A percentile compares a stretch with the other conserved stretches of the same genome.
Conservation (phyloP, 2,113 vertebrate species). For the Parus major region DNA sequence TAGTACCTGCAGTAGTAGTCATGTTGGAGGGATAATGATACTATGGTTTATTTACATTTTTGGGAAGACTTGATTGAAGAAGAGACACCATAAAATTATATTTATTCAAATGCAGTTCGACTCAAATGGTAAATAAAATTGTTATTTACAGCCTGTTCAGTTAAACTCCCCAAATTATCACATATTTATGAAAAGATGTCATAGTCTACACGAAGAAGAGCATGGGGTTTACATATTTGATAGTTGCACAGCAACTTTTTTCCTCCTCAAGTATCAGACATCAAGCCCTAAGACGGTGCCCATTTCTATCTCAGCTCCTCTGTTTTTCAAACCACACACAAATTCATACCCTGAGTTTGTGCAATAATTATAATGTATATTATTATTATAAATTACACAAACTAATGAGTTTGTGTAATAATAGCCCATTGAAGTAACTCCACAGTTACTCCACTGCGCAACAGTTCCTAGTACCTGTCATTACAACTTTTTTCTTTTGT, state of each 20-base stretch:
- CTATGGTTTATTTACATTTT: background rate
- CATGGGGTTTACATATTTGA: background rate
- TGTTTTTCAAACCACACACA: background rate
- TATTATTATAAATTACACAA: too few species aligned
- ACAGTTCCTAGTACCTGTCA: background rate
- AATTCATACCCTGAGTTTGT: background rate
- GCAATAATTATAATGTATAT: too few species aligned
- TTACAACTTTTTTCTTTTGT: background rate
- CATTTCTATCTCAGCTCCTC: background rate
- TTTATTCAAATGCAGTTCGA: background rate
- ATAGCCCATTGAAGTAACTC: background rate
- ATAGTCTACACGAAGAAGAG: background rate
- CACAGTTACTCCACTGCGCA: background rate
- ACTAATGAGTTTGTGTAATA: background rate
- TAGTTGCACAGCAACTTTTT: background rate
- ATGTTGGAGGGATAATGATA: background rate
- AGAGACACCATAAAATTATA: background rate
- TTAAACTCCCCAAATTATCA: background rate
- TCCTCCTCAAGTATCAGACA: background rate
- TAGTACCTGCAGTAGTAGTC: background rate
- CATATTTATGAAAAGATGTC: background rate
- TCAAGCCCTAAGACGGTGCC: rapidly evolving
- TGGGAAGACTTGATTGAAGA: background rate
- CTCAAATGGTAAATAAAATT: background rate
- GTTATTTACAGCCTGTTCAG: background rate